Evolutionary conservation across 2,888 invertebrate genomes (phyloP), one percentile per base, ranked within the genome.

Genomic region (Elgonia sp.): DNA sequence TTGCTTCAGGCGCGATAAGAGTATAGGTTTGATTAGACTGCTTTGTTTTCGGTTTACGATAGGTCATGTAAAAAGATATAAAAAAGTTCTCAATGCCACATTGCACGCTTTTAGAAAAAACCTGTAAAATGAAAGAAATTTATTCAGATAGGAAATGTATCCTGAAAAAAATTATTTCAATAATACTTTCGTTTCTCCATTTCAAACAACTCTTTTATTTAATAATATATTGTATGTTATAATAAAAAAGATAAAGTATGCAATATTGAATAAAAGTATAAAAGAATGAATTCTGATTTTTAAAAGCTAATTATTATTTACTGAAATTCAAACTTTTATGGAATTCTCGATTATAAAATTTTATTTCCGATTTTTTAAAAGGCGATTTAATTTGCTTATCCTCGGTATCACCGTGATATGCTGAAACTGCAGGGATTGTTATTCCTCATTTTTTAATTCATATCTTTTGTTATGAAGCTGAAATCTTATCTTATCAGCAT

Each of bases 401-500:
- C 50, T 53, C 42, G 53, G 6, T 37, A 37, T 53, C 50, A 63
- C 16, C n/a, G 16, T n/a, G 40, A 63, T 63, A 63, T n/a, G 40
- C 42, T 42, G 42, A 40, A 65, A 3, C 18, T 40, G 20, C 14
- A 42, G 14, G n/a, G 39, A 55, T 39, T 55, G 70, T 72, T 55
- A 42, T 65, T 65, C 29, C 16, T n/a, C 12, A 7, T 67, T 69
- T 46, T 60, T 60, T 14, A 72, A 16, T n/a, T n/a, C 12, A 21
- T 69, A 50, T 69, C 60, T 76, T 73, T 76, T 83, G 55, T 76
- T 83, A 57, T 55, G 39, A 63, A 75, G 18, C 21, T 83, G 37
- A 60, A 76, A 76, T 83, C 62, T 83, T 83, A 83, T 83, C 83
- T 83, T 83, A 83, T 83, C 83, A 46, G 20, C 12, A 37, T n/a